phyloP scores from a whole-genome alignment of 2,888 invertebrate species.

The Agonopterix arenella region DNA sequence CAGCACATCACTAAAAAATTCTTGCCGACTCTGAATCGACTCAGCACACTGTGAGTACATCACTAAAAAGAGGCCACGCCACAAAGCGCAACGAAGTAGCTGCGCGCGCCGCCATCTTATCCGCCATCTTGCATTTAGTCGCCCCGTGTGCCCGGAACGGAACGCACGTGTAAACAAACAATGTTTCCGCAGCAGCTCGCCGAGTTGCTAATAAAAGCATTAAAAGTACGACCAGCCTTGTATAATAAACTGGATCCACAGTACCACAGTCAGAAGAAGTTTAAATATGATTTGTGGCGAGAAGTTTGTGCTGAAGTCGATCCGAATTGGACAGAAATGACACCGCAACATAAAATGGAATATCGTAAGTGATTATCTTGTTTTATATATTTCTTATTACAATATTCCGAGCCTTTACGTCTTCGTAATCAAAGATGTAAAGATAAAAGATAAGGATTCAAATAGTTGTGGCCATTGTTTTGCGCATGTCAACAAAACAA shows the following conservation, averaged over 20 bases:
- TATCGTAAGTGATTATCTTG: background rate
- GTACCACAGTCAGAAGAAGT: background rate
- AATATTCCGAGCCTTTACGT: too few relatives aligned
- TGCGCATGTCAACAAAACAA: too few relatives aligned
- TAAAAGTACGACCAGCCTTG: background rate
- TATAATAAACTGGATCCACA: background rate
- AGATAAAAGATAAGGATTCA: too few relatives aligned
- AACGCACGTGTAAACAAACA: conserved; percentile 26
- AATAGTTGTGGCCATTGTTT: too few relatives aligned
- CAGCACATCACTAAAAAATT: background rate
- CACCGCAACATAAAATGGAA: background rate
- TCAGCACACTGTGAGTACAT: too few relatives aligned
- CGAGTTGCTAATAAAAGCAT: background rate
- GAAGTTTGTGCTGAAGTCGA: background rate
- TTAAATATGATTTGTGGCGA: background rate
- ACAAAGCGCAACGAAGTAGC: background rate
- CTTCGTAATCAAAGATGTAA: too few relatives aligned
- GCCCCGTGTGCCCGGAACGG: conserved; percentile 22
- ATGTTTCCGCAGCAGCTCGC: background rate
- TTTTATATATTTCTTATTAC: background rate
- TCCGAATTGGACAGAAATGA: background rate
- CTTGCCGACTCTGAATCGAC: background rate
- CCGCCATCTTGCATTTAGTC: conserved; percentile 38
- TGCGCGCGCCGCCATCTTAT: conserved; percentile 21
- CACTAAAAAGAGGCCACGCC: background rate